These are phyloP conservation scores for Tenthredo mesomela DNA, from an alignment of 2,888 invertebrate genomes.

Conservation along the genomic window DNA sequence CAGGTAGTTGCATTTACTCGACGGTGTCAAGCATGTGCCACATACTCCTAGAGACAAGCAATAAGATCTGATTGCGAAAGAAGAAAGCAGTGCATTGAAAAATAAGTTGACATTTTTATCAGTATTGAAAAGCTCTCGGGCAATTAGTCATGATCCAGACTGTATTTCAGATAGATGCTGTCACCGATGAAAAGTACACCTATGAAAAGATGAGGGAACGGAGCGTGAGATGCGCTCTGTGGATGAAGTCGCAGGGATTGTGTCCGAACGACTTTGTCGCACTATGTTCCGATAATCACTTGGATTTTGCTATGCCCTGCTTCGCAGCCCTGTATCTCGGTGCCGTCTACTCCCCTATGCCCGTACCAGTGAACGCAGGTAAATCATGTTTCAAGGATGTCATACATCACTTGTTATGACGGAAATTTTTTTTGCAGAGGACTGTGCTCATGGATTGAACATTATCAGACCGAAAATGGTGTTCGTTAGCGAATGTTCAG, in stretches of 20 bases:
- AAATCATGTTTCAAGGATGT: not conserved
- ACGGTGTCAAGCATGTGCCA: no score
- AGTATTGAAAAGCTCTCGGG: no score
- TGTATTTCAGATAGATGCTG: constrained; percentile 68
- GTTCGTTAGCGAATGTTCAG: constrained; percentile 56
- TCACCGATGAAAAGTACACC: constrained; percentile 62
- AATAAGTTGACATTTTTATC: no score
- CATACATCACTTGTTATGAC: not conserved
- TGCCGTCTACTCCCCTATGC: constrained; percentile 68
- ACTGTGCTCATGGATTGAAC: not conserved
- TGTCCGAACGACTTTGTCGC: constrained; percentile 64
- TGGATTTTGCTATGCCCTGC: constrained; percentile 63
- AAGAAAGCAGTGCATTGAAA: no score
- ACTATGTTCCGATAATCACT: constrained; percentile 67
- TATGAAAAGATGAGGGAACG: constrained; percentile 64
- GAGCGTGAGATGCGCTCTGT: constrained; percentile 68
- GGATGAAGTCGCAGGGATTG: constrained; percentile 67
- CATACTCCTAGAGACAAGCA: no score
- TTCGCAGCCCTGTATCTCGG: constrained; percentile 58
- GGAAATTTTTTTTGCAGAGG: constrained; percentile 13
- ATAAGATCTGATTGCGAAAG: no score
- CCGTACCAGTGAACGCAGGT: not conserved
- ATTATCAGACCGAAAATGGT: constrained; percentile 58
- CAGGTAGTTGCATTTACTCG: no score
- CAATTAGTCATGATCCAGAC: no score